Evolutionary conservation across 2,113 vertebrate species (phyloP).

Genomic region (Toxotes chatareus): DNA sequence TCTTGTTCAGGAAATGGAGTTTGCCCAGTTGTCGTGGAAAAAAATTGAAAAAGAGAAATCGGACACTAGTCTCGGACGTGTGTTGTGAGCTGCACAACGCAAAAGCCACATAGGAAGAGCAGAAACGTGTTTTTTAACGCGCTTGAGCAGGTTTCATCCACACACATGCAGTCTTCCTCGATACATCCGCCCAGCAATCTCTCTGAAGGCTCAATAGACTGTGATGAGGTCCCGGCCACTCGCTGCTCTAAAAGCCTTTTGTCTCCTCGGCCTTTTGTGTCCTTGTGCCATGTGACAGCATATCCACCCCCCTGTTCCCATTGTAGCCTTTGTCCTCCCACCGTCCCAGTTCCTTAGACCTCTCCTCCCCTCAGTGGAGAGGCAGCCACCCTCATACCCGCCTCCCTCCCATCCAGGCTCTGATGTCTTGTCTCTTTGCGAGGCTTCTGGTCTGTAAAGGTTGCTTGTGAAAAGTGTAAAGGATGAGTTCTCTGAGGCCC

Average conservation of each 20-base stretch:
- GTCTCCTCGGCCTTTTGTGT: constrained; percentile 68
- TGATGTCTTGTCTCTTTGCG: constrained; percentile 21
- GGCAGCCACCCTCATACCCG: constrained; percentile 25
- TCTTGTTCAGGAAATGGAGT: no score
- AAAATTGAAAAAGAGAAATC: no score
- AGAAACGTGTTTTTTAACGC: background rate
- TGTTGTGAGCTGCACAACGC: background rate
- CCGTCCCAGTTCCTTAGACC: constrained; percentile 52
- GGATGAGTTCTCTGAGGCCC: background rate
- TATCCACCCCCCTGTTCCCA: constrained; percentile 45
- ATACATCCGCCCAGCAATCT: background rate
- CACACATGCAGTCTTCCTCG: background rate
- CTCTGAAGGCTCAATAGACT: constrained; percentile 54
- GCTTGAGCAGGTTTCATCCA: no score
- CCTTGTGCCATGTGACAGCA: constrained; percentile 54
- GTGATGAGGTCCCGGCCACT: constrained; percentile 68
- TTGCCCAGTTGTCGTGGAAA: no score
- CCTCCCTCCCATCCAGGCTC: constrained; percentile 21
- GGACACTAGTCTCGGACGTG: no score
- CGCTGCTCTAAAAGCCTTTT: constrained; percentile 59
- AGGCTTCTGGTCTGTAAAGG: background rate
- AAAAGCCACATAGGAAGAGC: background rate
- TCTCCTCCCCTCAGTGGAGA: constrained; percentile 42
- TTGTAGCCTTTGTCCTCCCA: constrained; percentile 71
- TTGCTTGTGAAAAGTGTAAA: background rate